Conservation (phyloP, 2,888 invertebrate genomes). For the Nomada goodeniana region DNA sequence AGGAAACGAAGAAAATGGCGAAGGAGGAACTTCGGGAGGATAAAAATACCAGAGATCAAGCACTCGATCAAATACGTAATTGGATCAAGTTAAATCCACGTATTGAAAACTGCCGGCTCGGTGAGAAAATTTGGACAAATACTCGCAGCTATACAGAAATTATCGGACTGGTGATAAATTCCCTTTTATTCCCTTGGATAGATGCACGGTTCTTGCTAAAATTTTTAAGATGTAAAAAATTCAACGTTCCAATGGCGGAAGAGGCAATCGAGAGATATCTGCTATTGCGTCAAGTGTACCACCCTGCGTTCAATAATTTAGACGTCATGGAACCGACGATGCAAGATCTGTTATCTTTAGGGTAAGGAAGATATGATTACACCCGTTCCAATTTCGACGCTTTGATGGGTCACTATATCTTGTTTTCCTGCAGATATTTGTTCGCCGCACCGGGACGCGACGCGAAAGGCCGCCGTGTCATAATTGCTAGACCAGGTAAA, state of each 20-base stretch:
- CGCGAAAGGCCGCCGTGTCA: constrained; percentile 89
- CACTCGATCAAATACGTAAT: constrained; percentile 88
- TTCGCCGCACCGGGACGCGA: constrained; percentile 92
- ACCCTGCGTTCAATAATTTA: constrained; percentile 90
- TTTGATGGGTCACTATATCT: no score
- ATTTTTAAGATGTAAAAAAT: constrained; percentile 92
- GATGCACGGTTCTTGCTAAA: constrained; percentile 90
- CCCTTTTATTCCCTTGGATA: constrained; percentile 84
- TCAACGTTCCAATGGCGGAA: constrained; percentile 91
- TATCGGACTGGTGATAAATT: background rate
- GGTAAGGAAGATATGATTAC: constrained; percentile 84
- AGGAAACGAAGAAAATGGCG: constrained; percentile 88
- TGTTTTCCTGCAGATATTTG: constrained; percentile 86
- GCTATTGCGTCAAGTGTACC: constrained; percentile 90
- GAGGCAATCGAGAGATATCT: constrained; percentile 92
- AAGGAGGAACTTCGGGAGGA: constrained; percentile 89
- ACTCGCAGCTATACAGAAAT: background rate
- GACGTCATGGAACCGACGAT: constrained; percentile 90
- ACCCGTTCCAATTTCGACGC: background rate
- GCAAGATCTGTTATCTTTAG: constrained; percentile 89
- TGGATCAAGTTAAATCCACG: constrained; percentile 91
- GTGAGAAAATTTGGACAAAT: constrained; percentile 82
- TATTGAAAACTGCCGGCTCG: constrained; percentile 89
- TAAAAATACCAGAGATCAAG: constrained; percentile 87
- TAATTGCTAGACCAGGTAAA: constrained; percentile 91